phyloP scores from a whole-genome alignment of 2,797 vertebrate species.

The Coccyzus lansbergi region DNA sequence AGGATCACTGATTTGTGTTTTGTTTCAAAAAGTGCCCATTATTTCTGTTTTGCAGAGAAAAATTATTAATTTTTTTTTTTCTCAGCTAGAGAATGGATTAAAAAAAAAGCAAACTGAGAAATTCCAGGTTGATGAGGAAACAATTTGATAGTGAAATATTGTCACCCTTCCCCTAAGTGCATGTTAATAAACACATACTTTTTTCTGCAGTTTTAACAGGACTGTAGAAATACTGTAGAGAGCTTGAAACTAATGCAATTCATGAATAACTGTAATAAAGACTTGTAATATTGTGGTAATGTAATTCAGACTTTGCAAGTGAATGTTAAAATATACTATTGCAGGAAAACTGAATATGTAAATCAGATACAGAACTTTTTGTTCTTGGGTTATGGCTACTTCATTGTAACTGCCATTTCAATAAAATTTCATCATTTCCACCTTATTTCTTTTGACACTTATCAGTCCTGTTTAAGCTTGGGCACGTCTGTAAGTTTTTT shows the following conservation, averaged over 20 bases:
- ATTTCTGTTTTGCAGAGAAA: background rate
- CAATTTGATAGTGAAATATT: background rate
- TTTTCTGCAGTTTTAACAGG: background rate
- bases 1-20: background rate
- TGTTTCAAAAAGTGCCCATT: background rate
- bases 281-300: background rate
- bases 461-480: background rate
- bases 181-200: background rate
- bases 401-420: background rate
- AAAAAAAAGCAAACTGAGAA: background rate
- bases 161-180: background rate
- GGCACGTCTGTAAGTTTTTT: background rate
- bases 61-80: background rate
- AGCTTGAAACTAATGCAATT: constrained; percentile 6
- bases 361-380: background rate
- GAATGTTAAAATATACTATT: background rate
- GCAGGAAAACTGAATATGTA: background rate
- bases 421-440: background rate
- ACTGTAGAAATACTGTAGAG: background rate
- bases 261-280: background rate
- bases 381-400: background rate
- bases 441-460: background rate
- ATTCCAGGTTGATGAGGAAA: background rate
- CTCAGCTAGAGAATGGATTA: background rate
- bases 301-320: constrained; percentile 30